Evolutionary conservation across 2,888 invertebrate genomes (phyloP).

Genomic region (Epirrhoe tristata): DNA sequence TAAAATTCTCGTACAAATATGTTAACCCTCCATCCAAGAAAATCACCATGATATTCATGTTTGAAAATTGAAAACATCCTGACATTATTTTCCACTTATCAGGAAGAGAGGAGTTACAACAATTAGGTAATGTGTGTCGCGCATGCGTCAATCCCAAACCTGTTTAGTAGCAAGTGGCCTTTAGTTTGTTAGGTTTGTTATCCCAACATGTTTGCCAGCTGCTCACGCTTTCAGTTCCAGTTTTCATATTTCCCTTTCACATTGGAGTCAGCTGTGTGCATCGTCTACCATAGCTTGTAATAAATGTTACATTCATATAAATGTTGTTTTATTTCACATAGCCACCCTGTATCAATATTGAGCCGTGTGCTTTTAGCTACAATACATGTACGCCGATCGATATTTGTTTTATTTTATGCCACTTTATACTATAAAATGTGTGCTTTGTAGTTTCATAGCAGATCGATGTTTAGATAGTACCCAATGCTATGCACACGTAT

Average conservation of each 20-base stretch:
- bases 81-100: not conserved
- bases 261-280: slow-evolving; percentile 59
- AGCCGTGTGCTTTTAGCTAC: slow-evolving; percentile 53
- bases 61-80: not conserved
- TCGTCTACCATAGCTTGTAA: slow-evolving; percentile 67
- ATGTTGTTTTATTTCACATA: slow-evolving; percentile 81
- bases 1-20: too few relatives aligned
- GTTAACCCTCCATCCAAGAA: too few relatives aligned
- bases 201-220: slow-evolving; percentile 57
- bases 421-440: slow-evolving; percentile 40
- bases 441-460: slow-evolving; percentile 55
- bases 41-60: not conserved
- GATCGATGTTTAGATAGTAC: slow-evolving; percentile 48
- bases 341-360: slow-evolving; percentile 45
- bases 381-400: slow-evolving; percentile 40
- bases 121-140: slow-evolving; percentile 1
- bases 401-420: slow-evolving; percentile 76
- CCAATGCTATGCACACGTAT: slow-evolving; percentile 20
- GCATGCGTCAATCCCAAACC: slow-evolving; percentile 8
- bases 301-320: slow-evolving; percentile 74
- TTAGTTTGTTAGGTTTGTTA: slow-evolving; percentile 56
- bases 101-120: not conserved
- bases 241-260: slow-evolving; percentile 65
- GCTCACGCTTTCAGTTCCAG: slow-evolving; percentile 65
- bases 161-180: slow-evolving; percentile 22